phyloP scores from a whole-genome alignment of 1,140 invertebrate species.

The Conus betulinus region DNA sequence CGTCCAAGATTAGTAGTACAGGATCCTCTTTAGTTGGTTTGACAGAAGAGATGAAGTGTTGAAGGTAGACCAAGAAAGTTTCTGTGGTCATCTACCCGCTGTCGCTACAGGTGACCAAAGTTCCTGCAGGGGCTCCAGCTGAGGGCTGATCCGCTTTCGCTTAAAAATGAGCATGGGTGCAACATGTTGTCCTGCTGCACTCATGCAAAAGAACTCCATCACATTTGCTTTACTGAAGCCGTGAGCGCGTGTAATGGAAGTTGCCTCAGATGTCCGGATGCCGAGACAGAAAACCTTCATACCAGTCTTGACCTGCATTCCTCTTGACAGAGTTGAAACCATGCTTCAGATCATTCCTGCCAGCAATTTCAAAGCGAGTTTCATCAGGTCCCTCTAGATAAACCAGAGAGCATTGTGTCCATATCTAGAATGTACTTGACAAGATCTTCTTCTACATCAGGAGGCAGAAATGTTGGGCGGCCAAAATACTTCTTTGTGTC shows the following conservation, averaged over 20 bases:
- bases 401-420: not conserved
- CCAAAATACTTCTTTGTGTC: not conserved
- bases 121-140: not conserved
- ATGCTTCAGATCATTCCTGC: not conserved
- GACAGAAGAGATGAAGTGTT: too few relatives aligned
- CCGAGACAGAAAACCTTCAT: not conserved
- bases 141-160: not conserved
- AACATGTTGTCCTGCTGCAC: not conserved
- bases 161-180: not conserved
- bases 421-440: not conserved
- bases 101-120: not conserved
- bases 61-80: not conserved
- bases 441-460: not conserved
- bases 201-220: not conserved
- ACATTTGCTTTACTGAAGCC: not conserved
- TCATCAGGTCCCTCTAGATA: not conserved
- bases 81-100: not conserved
- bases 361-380: not conserved
- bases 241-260: not conserved
- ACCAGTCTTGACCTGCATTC: not conserved
- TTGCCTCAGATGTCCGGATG: not conserved
- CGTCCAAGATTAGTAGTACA: too few relatives aligned
- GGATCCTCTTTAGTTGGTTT: too few relatives aligned
- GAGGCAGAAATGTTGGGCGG: not conserved
- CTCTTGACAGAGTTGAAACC: not conserved